Percentiles rank a stretch among this genome's conserved stretches.
phyloP scores from a whole-genome alignment of 1,140 invertebrate species.

The Penaeus japonicus region DNA sequence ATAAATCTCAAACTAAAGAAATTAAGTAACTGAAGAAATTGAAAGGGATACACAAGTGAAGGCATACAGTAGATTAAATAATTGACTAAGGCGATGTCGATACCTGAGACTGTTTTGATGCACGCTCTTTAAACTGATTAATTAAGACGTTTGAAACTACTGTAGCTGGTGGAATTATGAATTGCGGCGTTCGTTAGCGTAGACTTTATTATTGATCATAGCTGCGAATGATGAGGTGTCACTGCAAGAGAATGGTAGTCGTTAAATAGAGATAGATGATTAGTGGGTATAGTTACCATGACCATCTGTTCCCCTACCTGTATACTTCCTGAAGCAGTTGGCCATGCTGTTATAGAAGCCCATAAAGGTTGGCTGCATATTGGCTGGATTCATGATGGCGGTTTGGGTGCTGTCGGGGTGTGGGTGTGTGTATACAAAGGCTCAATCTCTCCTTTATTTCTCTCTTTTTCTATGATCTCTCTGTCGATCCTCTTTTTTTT shows the following conservation, averaged over 20 bases:
- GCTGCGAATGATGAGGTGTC: too few relatives aligned
- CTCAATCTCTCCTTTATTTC: background rate
- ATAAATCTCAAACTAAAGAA: too few relatives aligned
- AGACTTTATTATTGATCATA: too few relatives aligned
- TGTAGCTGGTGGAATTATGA: too few relatives aligned
- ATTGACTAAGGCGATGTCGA: too few relatives aligned
- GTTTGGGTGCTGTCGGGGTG: background rate
- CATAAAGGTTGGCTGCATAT: conserved; percentile 42
- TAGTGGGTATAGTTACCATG: background rate
- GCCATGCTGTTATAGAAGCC: conserved; percentile 59
- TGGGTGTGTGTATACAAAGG: background rate
- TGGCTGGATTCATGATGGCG: conserved; percentile 49
- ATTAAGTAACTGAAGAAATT: too few relatives aligned
- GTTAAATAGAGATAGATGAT: background rate
- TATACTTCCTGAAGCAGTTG: conserved; percentile 57
- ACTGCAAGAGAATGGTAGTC: background rate
- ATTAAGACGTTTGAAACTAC: too few relatives aligned
- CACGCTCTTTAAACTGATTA: too few relatives aligned
- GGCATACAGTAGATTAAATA: too few relatives aligned
- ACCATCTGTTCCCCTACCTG: conserved; percentile 29
- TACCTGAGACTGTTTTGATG: too few relatives aligned
- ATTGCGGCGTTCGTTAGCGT: too few relatives aligned
- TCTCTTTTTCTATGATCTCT: background rate
- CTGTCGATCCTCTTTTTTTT: background rate
- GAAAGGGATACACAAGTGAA: too few relatives aligned